Evolutionary conservation across 2,113 vertebrate genomes (phyloP).

Genomic region (Hemiprocne comata): DNA sequence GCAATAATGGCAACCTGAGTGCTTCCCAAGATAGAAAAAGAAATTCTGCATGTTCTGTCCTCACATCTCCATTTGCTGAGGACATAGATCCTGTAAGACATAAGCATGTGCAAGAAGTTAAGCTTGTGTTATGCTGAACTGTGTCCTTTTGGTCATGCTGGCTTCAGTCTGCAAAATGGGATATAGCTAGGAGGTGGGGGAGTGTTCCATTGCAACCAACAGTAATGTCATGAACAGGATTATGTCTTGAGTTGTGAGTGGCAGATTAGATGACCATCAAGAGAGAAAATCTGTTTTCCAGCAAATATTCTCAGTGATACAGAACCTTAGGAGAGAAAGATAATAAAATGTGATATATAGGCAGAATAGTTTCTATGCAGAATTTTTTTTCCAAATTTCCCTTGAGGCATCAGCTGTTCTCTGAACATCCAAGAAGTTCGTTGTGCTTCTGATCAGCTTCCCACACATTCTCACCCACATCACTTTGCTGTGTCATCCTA

Average conservation of each 20-base stretch:
- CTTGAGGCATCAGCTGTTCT: constrained; percentile 25
- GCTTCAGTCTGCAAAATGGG: background rate
- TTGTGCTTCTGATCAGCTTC: constrained; percentile 58
- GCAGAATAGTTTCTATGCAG: background rate
- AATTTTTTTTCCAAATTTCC: constrained; percentile 17
- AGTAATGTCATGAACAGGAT: background rate
- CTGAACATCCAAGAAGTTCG: constrained; percentile 24
- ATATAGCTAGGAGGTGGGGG: background rate
- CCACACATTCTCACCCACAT: constrained; percentile 51
- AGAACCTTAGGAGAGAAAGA: background rate
- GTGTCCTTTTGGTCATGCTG: background rate
- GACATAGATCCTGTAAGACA: background rate
- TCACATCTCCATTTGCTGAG: background rate
- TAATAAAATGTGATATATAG: background rate
- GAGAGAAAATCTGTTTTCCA: constrained; percentile 1
- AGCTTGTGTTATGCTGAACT: background rate
- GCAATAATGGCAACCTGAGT: rapidly evolving
- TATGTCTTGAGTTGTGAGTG: background rate
- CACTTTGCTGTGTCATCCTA: constrained; percentile 58
- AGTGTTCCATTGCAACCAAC: background rate
- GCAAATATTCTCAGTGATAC: background rate
- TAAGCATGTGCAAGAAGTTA: background rate
- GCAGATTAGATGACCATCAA: background rate
- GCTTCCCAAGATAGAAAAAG: background rate
- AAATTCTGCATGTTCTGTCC: background rate